These are phyloP conservation scores for Argyrosomus regius DNA, from an alignment of 2,797 vertebrate genomes.

Conservation along the genomic window DNA sequence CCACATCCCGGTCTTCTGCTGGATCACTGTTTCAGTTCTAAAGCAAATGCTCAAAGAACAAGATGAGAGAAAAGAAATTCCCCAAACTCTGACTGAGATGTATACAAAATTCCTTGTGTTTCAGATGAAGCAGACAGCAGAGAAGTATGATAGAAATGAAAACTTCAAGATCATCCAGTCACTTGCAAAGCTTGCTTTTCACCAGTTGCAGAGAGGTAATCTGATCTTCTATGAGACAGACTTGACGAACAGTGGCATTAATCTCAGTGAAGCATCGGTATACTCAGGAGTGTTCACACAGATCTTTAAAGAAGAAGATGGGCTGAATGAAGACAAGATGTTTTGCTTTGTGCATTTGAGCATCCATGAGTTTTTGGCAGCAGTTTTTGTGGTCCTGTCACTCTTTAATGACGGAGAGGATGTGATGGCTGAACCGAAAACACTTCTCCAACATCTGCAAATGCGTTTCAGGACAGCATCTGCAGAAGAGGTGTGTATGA, in stretches of 20 bases:
- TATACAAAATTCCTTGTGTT: conserved; percentile 31
- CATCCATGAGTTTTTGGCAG: conserved; percentile 42
- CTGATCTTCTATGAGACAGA: conserved; percentile 37
- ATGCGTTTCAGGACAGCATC: not conserved
- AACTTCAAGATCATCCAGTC: not conserved
- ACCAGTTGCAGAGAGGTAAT: conserved; percentile 17
- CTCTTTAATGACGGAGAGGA: conserved; percentile 12
- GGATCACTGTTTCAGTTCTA: conserved; percentile 33
- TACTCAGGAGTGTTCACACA: conserved; percentile 36
- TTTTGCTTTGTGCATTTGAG: conserved; percentile 46
- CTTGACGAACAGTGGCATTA: conserved; percentile 24
- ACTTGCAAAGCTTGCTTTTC: conserved; percentile 35
- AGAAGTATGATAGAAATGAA: conserved; percentile 4
- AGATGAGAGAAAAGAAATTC: conserved; percentile 10
- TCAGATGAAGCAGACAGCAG: conserved; percentile 20
- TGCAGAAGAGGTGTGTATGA: not conserved
- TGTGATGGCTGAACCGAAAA: conserved; percentile 5
- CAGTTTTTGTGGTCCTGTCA: conserved; percentile 20
- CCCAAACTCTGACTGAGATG: conserved; percentile 47
- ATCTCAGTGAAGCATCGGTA: not conserved
- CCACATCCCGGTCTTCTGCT: conserved; percentile 56
- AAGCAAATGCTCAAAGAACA: not conserved
- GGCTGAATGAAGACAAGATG: conserved; percentile 19
- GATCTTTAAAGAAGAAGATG: conserved; percentile 29
- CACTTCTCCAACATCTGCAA: conserved; percentile 3